phyloP scores from a whole-genome alignment of 2,888 invertebrate genomes.

The Orthosia cruda region DNA sequence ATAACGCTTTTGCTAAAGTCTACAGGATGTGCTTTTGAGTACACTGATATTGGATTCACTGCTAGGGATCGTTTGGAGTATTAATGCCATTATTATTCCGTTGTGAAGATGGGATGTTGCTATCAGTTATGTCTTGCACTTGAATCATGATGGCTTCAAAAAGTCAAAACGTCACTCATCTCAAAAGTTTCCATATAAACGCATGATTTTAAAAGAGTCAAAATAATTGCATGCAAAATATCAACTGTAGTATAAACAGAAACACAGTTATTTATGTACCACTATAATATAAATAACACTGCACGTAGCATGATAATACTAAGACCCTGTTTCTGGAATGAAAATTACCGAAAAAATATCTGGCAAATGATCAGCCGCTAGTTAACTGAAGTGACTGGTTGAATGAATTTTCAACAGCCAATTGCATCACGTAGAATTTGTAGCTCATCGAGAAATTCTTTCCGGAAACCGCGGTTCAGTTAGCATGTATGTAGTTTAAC shows the following conservation, averaged over 20 bases:
- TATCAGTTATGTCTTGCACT: too few species aligned
- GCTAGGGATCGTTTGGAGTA: too few species aligned
- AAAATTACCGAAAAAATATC: neutral
- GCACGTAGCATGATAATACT: conserved; percentile 58
- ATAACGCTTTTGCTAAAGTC: too few species aligned
- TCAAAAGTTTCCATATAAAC: neutral
- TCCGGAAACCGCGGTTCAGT: neutral
- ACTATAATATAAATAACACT: conserved; percentile 31
- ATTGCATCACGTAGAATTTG: neutral
- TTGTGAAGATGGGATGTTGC: too few species aligned
- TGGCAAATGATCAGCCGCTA: neutral
- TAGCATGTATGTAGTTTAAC: conserved; percentile 52
- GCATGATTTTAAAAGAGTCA: conserved; percentile 18
- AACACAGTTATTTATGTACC: conserved; percentile 14
- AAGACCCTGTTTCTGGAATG: neutral
- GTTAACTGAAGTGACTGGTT: neutral
- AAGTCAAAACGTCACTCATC: too few species aligned
- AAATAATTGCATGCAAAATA: conserved; percentile 37
- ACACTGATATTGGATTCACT: too few species aligned
- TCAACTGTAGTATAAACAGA: conserved; percentile 17
- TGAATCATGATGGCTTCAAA: too few species aligned
- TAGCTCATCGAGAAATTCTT: neutral
- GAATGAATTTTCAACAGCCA: neutral
- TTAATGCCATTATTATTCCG: too few species aligned
- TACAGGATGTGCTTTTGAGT: neutral